These are phyloP conservation scores for Diadumene lineata DNA, from an alignment of 92 coral and sea anemone species.

Conservation along the genomic window DNA sequence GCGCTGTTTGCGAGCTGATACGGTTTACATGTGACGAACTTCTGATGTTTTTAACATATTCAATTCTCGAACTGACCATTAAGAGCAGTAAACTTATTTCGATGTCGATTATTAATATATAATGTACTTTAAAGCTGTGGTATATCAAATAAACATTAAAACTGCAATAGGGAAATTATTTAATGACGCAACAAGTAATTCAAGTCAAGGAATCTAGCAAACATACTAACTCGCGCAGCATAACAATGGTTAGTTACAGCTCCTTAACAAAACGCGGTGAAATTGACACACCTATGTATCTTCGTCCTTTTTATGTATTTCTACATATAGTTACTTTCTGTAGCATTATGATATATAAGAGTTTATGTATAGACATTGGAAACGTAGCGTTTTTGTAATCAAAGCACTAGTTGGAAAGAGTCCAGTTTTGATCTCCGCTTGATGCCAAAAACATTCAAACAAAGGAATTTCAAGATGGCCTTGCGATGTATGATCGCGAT, in stretches of 20 bases:
- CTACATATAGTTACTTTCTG: too few relatives aligned
- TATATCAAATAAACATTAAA: too few relatives aligned
- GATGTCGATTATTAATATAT: neutral
- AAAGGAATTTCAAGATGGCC: neutral
- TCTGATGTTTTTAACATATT: neutral
- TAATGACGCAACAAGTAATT: neutral
- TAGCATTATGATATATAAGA: too few relatives aligned
- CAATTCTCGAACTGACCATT: neutral
- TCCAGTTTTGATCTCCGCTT: conserved; percentile 26
- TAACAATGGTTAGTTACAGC: neutral
- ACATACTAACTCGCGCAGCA: too few relatives aligned
- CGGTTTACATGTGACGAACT: neutral
- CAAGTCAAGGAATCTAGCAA: too few relatives aligned
- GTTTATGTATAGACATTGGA: too few relatives aligned
- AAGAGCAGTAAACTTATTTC: neutral
- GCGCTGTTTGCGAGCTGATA: neutral
- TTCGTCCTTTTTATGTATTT: neutral
- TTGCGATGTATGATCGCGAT: neutral
- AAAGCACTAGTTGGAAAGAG: conserved; percentile 20
- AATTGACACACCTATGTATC: neutral
- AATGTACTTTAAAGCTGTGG: neutral
- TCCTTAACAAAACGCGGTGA: neutral
- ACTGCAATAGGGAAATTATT: neutral
- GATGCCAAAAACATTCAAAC: conserved; percentile 19
- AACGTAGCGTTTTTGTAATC: neutral